Evolutionary conservation across 2,797 vertebrate species (phyloP).

Genomic region (Rousettus madagascariensis): DNA sequence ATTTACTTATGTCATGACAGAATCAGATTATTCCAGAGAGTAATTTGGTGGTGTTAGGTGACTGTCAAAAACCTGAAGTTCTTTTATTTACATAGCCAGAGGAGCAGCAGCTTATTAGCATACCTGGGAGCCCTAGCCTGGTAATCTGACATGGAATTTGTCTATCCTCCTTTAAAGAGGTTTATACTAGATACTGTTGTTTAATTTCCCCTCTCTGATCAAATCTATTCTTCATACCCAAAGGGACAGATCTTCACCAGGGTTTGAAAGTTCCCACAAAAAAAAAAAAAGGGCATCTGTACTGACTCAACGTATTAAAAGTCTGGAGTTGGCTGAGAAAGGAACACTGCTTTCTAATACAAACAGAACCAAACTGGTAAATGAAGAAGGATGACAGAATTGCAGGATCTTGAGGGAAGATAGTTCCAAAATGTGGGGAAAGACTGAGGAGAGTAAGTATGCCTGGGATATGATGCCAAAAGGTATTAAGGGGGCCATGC

Average conservation of each 20-base stretch:
- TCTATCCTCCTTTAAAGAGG: not conserved
- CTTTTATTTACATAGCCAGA: not conserved
- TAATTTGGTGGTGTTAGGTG: not conserved
- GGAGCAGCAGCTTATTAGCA: not conserved
- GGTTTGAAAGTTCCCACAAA: not conserved
- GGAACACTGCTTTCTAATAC: not conserved
- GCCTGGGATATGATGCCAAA: not conserved
- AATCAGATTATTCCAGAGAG: not conserved
- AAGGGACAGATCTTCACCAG: not conserved
- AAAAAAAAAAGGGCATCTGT: not conserved
- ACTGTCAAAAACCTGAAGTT: not conserved
- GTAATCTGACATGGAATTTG: not conserved
- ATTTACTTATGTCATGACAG: constrained; percentile 25
- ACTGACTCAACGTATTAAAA: not conserved
- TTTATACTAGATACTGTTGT: not conserved
- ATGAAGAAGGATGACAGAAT: not conserved
- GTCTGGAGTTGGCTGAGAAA: not conserved
- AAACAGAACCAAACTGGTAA: not conserved
- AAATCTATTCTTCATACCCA: not conserved
- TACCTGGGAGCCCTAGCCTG: not conserved
- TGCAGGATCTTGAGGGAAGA: not conserved
- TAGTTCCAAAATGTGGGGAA: not conserved
- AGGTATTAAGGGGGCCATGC: not conserved
- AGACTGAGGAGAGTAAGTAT: not conserved
- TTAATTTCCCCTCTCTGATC: not conserved